Evolutionary conservation across 2,888 invertebrate genomes (phyloP).

Genomic region (Rhaphigaster nebulosa): DNA sequence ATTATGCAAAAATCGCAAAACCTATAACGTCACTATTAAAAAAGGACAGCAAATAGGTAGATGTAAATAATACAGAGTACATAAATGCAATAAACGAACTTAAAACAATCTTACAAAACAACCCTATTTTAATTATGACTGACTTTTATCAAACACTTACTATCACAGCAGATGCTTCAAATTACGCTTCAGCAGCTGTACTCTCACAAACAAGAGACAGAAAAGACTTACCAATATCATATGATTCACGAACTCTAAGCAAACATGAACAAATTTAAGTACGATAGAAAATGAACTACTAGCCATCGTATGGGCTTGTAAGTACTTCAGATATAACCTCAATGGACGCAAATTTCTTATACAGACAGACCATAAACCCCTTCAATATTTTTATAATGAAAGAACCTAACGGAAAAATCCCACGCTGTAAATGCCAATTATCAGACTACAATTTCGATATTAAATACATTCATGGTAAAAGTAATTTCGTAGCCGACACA

Average conservation of each 20-base stretch:
- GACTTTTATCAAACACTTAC: conserved; percentile 66
- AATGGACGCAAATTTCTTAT: too few species aligned
- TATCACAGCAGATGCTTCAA: conserved; percentile 67
- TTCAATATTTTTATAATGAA: too few species aligned
- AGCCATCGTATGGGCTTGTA: too few species aligned
- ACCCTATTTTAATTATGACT: conserved; percentile 65
- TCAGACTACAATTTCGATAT: conserved; percentile 52
- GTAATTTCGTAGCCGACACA: conserved; percentile 43
- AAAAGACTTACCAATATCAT: conserved; percentile 67
- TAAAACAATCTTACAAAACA: neutral
- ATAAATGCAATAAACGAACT: neutral
- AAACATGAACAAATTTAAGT: too few species aligned
- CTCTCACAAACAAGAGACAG: conserved; percentile 67
- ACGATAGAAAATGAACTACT: too few species aligned
- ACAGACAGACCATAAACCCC: too few species aligned
- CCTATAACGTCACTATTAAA: neutral
- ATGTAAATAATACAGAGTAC: neutral
- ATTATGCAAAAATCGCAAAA: too few species aligned
- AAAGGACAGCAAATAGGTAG: neutral
- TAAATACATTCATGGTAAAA: conserved; percentile 44
- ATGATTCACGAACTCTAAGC: conserved; percentile 65
- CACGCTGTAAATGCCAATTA: conserved; percentile 50
- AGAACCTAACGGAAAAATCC: conserved; percentile 58
- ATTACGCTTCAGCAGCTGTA: conserved; percentile 65
- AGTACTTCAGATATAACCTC: too few species aligned